A percentile compares a stretch with the other conserved stretches of the same genome.
Evolutionary conservation across 2,113 vertebrate species (phyloP).

Genomic region (Nibea coibor): DNA sequence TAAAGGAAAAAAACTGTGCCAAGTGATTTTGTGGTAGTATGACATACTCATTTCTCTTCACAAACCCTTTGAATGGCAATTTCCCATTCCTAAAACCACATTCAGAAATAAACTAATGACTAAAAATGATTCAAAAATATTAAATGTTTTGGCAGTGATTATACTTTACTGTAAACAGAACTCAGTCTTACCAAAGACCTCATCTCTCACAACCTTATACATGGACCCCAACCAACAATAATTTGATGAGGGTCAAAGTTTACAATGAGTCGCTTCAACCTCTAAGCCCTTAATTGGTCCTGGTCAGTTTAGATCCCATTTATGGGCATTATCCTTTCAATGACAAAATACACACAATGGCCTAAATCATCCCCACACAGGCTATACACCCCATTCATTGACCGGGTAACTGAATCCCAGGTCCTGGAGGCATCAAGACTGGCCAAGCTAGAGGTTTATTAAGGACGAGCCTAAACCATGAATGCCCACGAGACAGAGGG

Average conservation of each 20-base stretch:
- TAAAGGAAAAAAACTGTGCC: neutral
- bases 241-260: slow-evolving; percentile 63
- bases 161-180: neutral
- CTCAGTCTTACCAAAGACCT: neutral
- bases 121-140: neutral
- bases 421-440: slow-evolving; percentile 47
- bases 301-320: slow-evolving; percentile 73
- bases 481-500: slow-evolving; percentile 67
- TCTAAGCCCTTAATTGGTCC: slow-evolving; percentile 74
- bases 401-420: slow-evolving; percentile 61
- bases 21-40: neutral
- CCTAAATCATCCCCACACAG: slow-evolving; percentile 54
- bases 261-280: slow-evolving; percentile 56
- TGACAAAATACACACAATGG: slow-evolving; percentile 72
- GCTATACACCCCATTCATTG: slow-evolving; percentile 64
- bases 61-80: neutral
- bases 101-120: neutral
- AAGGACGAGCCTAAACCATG: slow-evolving; percentile 51
- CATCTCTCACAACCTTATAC: slow-evolving; percentile 13
- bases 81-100: neutral
- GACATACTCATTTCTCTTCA: neutral
- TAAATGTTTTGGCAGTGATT: neutral
- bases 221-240: slow-evolving; percentile 27
- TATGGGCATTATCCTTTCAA: slow-evolving; percentile 75
- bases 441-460: slow-evolving; percentile 57